Conservation (phyloP, 2,797 vertebrate genomes). For the Otolemur crassicaudatus region DNA sequence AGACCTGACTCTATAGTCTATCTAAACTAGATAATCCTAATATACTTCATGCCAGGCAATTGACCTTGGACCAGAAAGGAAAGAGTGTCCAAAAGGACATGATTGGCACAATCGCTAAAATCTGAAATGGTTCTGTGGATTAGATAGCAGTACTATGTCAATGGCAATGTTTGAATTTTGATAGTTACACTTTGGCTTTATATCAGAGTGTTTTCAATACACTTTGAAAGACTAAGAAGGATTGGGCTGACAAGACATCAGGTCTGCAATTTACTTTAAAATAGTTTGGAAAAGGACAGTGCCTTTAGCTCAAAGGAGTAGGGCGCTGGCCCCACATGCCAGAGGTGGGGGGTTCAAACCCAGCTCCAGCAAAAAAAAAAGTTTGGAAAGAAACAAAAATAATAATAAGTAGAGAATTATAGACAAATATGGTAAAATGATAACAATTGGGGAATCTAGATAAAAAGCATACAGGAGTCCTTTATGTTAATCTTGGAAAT, state of each 20-base stretch:
- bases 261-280: conserved; percentile 41
- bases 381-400: not conserved
- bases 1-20: not conserved
- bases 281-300: not conserved
- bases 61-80: conserved; percentile 33
- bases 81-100: not conserved
- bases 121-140: not conserved
- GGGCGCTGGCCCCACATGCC: too few relatives aligned
- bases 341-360: too few relatives aligned
- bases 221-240: not conserved
- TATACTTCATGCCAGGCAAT: not conserved
- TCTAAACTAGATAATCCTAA: conserved; percentile 1
- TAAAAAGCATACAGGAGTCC: not conserved
- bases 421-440: conserved; percentile 46
- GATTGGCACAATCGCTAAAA: not conserved
- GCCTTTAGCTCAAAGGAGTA: too few relatives aligned
- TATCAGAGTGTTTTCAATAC: not conserved
- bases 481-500: conserved; percentile 13
- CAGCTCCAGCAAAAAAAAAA: not conserved
- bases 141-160: not conserved
- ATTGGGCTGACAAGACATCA: not conserved
- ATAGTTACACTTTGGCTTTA: not conserved
- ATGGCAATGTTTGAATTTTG: not conserved
- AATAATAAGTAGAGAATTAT: not conserved
- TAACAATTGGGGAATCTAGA: not conserved